Conservation (phyloP, 2,113 vertebrate genomes). For the Cryptoleucopteryx plumbea region DNA sequence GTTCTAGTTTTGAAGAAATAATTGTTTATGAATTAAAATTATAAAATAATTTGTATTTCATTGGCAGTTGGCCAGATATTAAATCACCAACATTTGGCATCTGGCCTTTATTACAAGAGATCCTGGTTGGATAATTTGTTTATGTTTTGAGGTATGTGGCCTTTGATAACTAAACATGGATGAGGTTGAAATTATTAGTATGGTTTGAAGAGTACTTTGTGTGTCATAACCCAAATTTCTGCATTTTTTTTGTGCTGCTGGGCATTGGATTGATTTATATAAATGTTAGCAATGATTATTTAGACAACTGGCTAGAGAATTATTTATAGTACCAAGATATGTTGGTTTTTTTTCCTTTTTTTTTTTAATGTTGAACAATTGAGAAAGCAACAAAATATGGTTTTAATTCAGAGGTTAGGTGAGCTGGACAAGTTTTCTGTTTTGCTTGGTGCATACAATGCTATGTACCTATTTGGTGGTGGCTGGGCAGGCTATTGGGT, state of each 20-base stretch:
- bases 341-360: not conserved
- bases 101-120: not conserved
- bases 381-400: not conserved
- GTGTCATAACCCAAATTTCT: not conserved
- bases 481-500: not conserved
- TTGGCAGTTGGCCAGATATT: not conserved
- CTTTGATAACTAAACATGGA: not conserved
- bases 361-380: fast-evolving
- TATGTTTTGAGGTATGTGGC: not conserved
- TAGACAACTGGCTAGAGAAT: not conserved
- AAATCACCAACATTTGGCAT: not conserved
- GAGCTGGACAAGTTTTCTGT: not conserved
- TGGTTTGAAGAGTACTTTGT: not conserved
- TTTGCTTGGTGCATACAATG: not conserved
- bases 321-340: not conserved
- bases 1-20: not conserved
- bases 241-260: not conserved
- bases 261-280: not conserved
- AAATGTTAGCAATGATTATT: not conserved
- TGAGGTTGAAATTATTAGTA: not conserved
- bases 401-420: not conserved
- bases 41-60: not conserved
- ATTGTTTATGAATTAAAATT: not conserved
- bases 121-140: not conserved
- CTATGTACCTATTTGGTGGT: not conserved